Evolutionary conservation across 2,113 vertebrate species (phyloP).

Genomic region (Gnathonemus longibarbis): DNA sequence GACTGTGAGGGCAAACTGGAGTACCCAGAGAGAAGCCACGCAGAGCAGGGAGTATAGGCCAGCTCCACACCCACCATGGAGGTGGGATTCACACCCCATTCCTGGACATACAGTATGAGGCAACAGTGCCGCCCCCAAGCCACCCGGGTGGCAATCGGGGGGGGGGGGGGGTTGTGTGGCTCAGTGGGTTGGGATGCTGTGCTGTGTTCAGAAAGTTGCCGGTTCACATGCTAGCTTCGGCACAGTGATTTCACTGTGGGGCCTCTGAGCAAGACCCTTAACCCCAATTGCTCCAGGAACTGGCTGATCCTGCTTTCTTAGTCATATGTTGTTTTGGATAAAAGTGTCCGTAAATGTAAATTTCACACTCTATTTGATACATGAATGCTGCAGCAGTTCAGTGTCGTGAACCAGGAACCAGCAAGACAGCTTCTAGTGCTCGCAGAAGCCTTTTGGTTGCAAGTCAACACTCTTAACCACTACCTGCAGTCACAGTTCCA

Average conservation of each 20-base stretch:
- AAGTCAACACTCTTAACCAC: slow-evolving; percentile 9
- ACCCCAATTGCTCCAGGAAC: background rate
- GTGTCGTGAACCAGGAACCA: background rate
- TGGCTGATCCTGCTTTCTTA: background rate
- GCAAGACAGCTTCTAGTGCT: background rate
- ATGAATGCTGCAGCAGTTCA: background rate
- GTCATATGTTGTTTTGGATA: background rate
- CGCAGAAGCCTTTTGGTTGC: background rate
- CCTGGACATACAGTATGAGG: background rate
- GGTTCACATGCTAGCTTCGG: background rate
- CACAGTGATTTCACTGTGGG: background rate
- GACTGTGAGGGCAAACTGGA: background rate
- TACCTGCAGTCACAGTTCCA: background rate
- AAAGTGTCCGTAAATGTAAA: background rate
- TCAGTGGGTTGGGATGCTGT: background rate
- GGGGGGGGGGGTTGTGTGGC: background rate
- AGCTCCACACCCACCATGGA: background rate
- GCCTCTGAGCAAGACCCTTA: background rate
- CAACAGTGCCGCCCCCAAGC: background rate
- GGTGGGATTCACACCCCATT: background rate
- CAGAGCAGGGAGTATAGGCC: background rate
- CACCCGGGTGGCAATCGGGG: background rate
- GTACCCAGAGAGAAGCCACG: background rate
- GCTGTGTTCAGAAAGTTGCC: background rate
- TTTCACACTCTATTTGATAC: background rate